phyloP scores from a whole-genome alignment of 1,140 invertebrate genomes.

The Drosophila sproati region DNA sequence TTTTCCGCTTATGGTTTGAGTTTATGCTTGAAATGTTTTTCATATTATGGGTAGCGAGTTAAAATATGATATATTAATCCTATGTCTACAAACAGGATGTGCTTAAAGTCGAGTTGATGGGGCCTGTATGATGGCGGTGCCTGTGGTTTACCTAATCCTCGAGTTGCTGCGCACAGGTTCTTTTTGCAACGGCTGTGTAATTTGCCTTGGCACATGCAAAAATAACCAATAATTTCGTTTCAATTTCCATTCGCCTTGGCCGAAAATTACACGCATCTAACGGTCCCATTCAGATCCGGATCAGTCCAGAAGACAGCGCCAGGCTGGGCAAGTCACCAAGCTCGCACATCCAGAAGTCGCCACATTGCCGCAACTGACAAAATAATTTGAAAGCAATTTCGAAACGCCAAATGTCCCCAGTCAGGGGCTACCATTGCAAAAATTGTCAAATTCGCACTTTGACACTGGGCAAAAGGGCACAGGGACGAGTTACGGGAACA shows the following conservation, averaged over 20 bases:
- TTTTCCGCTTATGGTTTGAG: neutral
- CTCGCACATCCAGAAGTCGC: constrained; percentile 15
- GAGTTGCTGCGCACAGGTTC: constrained; percentile 35
- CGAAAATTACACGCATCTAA: constrained; percentile 72
- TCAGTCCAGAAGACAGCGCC: constrained; percentile 51
- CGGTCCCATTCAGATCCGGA: constrained; percentile 6
- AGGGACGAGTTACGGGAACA: neutral
- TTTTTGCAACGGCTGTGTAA: constrained; percentile 53
- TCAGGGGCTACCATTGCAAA: constrained; percentile 24
- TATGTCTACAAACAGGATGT: constrained; percentile 15
- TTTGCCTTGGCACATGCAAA: constrained; percentile 75
- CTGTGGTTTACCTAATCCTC: constrained; percentile 35
- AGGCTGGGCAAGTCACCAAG: constrained; percentile 31
- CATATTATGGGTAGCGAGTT: neutral
- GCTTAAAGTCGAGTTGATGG: neutral
- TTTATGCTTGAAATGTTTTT: neutral
- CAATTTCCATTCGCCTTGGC: constrained; percentile 66
- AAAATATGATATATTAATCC: neutral
- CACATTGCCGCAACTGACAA: constrained; percentile 71
- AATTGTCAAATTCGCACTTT: constrained; percentile 81
- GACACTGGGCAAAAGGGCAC: neutral
- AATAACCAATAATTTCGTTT: constrained; percentile 78
- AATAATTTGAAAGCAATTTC: constrained; percentile 83
- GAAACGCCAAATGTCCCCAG: constrained; percentile 64
- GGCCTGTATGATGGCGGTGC: neutral